phyloP scores from a whole-genome alignment of 2,113 vertebrate species.

The Phyllostomus hastatus region DNA sequence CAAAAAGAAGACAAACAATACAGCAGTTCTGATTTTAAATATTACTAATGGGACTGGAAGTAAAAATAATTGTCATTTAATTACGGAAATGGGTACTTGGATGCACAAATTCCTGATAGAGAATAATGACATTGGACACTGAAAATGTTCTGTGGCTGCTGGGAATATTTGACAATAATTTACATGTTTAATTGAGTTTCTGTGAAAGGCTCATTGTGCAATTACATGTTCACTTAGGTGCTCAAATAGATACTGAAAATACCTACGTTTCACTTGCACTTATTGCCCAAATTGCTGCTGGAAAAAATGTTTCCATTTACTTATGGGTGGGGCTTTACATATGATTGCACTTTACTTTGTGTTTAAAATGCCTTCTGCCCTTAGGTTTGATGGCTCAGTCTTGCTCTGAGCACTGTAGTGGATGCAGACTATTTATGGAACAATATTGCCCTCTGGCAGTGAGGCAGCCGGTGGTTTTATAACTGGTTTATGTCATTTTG shows the following conservation, averaged over 20 bases:
- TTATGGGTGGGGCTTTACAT: slow-evolving; percentile 49
- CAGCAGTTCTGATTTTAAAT: slow-evolving; percentile 22
- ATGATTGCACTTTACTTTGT: slow-evolving; percentile 52
- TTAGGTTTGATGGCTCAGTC: slow-evolving; percentile 53
- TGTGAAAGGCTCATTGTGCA: slow-evolving; percentile 50
- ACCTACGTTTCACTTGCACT: slow-evolving; percentile 54
- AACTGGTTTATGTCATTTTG: slow-evolving; percentile 82
- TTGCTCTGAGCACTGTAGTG: slow-evolving; percentile 60
- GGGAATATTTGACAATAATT: slow-evolving; percentile 59
- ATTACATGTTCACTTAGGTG: slow-evolving; percentile 62
- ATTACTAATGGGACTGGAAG: slow-evolving; percentile 50
- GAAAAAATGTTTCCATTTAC: slow-evolving; percentile 49
- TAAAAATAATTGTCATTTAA: slow-evolving; percentile 67
- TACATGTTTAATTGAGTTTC: slow-evolving; percentile 70
- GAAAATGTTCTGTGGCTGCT: slow-evolving; percentile 47
- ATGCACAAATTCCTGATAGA: slow-evolving; percentile 41
- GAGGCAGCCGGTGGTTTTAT: slow-evolving; percentile 75
- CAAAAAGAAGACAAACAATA: background rate
- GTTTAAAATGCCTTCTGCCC: slow-evolving; percentile 65
- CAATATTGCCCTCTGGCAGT: slow-evolving; percentile 80
- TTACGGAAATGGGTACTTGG: slow-evolving; percentile 45
- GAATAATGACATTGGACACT: slow-evolving; percentile 33
- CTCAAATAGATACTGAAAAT: slow-evolving; percentile 53
- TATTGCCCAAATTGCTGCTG: slow-evolving; percentile 56
- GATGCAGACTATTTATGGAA: slow-evolving; percentile 75